These are phyloP conservation scores for Venustaconcha ellipsiformis DNA, from an alignment of 1,140 invertebrate species.

Conservation along the genomic window DNA sequence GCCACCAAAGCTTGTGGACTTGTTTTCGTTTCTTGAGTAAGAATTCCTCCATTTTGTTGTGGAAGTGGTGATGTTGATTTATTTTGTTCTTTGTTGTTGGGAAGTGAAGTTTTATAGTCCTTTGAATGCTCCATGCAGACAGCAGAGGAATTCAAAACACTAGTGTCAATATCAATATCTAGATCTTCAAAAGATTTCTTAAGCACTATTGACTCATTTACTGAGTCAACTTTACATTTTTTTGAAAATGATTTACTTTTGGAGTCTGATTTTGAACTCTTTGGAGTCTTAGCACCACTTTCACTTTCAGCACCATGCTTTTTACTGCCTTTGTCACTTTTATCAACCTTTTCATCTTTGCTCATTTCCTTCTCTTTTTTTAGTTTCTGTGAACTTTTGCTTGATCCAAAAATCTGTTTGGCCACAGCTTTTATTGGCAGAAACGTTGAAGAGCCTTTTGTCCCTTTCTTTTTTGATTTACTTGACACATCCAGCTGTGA, in stretches of 20 bases:
- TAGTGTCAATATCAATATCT: background rate
- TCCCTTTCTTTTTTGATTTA: slow-evolving; percentile 21
- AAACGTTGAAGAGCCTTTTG: slow-evolving; percentile 24
- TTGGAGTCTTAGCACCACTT: too few species aligned
- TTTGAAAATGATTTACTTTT: too few species aligned
- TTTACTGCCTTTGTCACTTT: too few species aligned
- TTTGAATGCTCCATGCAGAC: slow-evolving; percentile 15
- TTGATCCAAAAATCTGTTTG: slow-evolving; percentile 19
- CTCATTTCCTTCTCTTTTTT: too few species aligned
- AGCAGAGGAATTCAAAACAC: too few species aligned
- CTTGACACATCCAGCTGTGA: slow-evolving; percentile 11
- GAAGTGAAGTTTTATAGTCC: slow-evolving; percentile 9
- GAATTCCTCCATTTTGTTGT: background rate
- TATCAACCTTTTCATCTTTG: too few species aligned
- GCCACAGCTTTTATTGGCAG: slow-evolving; percentile 16
- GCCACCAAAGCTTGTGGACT: slow-evolving; percentile 67
- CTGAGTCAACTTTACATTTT: too few species aligned
- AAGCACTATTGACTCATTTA: slow-evolving; percentile 1
- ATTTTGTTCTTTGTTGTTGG: slow-evolving; percentile 10
- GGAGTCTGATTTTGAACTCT: too few species aligned
- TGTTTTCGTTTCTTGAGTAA: slow-evolving; percentile 7
- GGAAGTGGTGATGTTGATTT: background rate
- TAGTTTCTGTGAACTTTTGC: too few species aligned
- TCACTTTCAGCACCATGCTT: too few species aligned
- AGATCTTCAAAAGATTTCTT: slow-evolving; percentile 21